phyloP scores from a whole-genome alignment of 2,797 vertebrate genomes.

The Capromys pilorides region DNA sequence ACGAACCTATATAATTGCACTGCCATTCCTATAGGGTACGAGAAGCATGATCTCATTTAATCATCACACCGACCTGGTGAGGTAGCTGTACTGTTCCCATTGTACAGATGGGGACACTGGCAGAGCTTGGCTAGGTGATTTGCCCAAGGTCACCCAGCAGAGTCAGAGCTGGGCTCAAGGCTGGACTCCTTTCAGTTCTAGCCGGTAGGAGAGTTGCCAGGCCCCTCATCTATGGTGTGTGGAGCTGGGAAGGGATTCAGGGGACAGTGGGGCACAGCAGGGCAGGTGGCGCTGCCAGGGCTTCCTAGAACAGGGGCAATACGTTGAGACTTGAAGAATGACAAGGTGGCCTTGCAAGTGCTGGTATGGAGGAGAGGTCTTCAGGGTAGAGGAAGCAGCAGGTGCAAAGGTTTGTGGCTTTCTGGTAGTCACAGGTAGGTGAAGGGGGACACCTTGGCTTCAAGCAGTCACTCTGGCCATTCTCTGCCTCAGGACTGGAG shows the following conservation, averaged over 20 bases:
- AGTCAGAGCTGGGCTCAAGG: neutral
- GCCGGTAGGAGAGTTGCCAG: neutral
- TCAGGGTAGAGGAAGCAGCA: neutral
- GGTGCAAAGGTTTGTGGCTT: neutral
- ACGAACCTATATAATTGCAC: neutral
- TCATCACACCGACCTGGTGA: neutral
- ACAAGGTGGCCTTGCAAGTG: neutral
- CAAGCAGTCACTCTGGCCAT: neutral
- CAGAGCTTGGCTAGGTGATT: neutral
- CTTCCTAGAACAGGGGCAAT: neutral
- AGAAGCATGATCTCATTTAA: neutral
- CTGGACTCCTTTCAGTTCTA: neutral
- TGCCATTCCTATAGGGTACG: neutral
- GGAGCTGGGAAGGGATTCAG: too few species aligned
- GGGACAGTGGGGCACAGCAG: neutral
- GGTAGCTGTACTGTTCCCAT: neutral
- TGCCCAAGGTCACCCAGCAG: slow-evolving; percentile 22
- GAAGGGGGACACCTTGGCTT: neutral
- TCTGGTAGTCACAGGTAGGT: neutral
- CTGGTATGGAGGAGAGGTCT: neutral
- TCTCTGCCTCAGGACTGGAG: neutral
- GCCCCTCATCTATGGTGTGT: neutral
- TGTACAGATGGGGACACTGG: slow-evolving; percentile 18
- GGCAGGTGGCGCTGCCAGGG: neutral
- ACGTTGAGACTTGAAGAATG: neutral